A percentile compares a stretch with the other conserved stretches of the same genome.
These are phyloP conservation scores for Platycercus adscitus DNA, from an alignment of 2,113 vertebrate species.

Conservation along the genomic window DNA sequence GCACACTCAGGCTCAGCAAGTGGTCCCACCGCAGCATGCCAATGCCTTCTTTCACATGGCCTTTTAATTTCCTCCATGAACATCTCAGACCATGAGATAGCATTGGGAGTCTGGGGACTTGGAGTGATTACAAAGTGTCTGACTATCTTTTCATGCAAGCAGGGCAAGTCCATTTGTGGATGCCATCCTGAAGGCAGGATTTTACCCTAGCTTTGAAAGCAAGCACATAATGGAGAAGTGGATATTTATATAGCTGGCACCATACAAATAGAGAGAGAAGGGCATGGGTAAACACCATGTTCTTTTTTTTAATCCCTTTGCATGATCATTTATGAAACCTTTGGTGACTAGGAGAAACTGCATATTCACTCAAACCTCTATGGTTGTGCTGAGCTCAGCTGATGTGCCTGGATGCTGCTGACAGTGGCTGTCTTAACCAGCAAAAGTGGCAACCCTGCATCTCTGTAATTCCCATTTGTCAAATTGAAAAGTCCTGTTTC, in stretches of 20 bases:
- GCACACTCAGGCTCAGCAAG: not conserved
- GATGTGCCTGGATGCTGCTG: not conserved
- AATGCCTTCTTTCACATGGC: not conserved
- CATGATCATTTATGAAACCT: not conserved
- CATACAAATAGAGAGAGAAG: not conserved
- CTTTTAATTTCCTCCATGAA: not conserved
- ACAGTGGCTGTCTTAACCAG: not conserved
- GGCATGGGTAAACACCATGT: not conserved
- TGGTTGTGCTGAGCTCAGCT: slow-evolving; percentile 5
- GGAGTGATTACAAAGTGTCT: not conserved
- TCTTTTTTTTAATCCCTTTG: not conserved
- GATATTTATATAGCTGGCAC: not conserved
- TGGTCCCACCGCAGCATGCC: not conserved
- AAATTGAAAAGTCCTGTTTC: not conserved
- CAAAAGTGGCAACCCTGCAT: not conserved
- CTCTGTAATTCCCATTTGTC: slow-evolving; percentile 13
- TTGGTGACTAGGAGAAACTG: not conserved
- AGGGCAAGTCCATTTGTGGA: not conserved
- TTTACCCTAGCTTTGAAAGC: not conserved
- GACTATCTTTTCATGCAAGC: not conserved
- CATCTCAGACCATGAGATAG: not conserved
- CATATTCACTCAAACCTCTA: not conserved
- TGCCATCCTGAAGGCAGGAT: not conserved
- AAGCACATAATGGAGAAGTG: not conserved
- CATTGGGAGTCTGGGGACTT: not conserved